Evolutionary conservation across 1,140 invertebrate species (phyloP).

Genomic region (Acyrthosiphon pisum): DNA sequence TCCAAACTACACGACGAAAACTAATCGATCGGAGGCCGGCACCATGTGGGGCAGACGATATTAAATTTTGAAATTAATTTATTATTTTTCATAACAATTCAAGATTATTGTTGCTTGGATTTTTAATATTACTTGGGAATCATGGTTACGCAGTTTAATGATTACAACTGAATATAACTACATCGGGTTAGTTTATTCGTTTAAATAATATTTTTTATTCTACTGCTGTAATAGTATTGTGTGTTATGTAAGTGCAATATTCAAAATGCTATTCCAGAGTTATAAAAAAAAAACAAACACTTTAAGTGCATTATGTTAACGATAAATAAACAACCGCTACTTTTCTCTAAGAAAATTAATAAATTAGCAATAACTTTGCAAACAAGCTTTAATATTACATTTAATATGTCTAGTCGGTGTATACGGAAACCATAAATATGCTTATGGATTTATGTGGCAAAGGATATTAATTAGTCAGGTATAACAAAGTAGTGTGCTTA

Average conservation of each 20-base stretch:
- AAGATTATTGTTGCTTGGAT: neutral
- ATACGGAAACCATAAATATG: too few species aligned
- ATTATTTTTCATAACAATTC: constrained; percentile 6
- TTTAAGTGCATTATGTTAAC: neutral
- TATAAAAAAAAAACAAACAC: neutral
- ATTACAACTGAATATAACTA: neutral
- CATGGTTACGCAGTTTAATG: neutral
- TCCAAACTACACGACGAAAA: neutral
- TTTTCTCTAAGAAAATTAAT: neutral
- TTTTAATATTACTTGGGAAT: neutral
- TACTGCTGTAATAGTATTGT: neutral
- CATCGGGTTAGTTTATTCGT: neutral
- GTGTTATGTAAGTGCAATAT: neutral
- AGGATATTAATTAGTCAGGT: too few species aligned
- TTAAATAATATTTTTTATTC: neutral
- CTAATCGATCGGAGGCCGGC: constrained; percentile 20
- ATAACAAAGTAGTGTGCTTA: too few species aligned
- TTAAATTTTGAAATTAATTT: constrained; percentile 40
- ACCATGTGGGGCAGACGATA: constrained; percentile 36
- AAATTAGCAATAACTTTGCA: neutral
- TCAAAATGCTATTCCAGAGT: neutral
- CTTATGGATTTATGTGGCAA: too few species aligned
- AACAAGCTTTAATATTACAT: neutral
- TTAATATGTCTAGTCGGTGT: neutral
- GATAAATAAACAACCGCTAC: neutral